Evolutionary conservation across 1,140 invertebrate genomes (phyloP).

Genomic region (Tetragonula clypearis): DNA sequence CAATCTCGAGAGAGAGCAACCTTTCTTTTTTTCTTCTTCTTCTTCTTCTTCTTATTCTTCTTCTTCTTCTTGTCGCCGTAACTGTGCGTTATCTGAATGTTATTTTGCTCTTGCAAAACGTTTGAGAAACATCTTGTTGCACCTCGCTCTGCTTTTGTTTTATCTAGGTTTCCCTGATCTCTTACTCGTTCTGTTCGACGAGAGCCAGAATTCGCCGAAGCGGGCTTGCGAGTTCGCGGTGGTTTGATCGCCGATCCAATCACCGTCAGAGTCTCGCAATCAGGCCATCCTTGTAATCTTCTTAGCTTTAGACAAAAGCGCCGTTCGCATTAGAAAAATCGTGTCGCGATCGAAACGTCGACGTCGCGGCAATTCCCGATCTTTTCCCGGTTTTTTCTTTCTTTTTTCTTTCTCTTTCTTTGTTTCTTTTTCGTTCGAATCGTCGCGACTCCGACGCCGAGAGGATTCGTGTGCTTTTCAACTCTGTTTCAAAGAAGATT

Average conservation of each 20-base stretch:
- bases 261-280: not conserved
- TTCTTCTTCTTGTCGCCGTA: not conserved
- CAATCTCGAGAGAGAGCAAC: conserved; percentile 47
- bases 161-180: conserved; percentile 21
- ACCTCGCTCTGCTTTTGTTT: conserved; percentile 61
- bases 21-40: not conserved
- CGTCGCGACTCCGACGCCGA: not conserved
- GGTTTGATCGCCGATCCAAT: not conserved
- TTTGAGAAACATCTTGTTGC: conserved; percentile 44
- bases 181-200: conserved; percentile 59
- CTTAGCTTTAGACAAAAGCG: not conserved
- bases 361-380: not conserved
- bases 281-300: not conserved
- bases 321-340: not conserved
- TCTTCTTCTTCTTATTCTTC: too few relatives aligned
- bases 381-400: not conserved
- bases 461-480: not conserved
- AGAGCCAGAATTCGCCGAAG: conserved; percentile 29
- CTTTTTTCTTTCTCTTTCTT: not conserved
- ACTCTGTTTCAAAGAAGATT: not conserved
- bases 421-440: not conserved
- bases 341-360: not conserved
- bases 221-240: not conserved
- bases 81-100: conserved; percentile 42
- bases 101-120: conserved; percentile 22